Evolutionary conservation across 2,888 invertebrate species (phyloP).

Genomic region (Pollenia angustigena): DNA sequence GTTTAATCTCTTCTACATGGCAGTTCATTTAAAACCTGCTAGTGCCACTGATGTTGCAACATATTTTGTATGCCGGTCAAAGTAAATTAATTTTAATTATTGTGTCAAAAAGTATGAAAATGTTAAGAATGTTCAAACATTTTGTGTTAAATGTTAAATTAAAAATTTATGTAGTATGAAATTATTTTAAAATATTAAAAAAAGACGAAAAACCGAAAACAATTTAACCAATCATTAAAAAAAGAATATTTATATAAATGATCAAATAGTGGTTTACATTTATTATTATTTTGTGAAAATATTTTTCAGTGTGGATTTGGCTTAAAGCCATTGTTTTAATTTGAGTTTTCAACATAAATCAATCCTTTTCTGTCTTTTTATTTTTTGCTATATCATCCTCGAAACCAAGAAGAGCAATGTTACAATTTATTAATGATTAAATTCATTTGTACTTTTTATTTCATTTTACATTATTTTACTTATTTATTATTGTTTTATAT

Average conservation of each 20-base stretch:
- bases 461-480: background rate
- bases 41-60: background rate
- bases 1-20: too few species aligned
- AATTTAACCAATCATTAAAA: too few species aligned
- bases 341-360: background rate
- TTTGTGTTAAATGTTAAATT: conserved; percentile 7
- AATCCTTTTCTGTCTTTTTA: background rate
- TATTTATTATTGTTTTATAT: background rate
- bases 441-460: conserved; percentile 1
- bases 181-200: too few species aligned
- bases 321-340: conserved; percentile 15
- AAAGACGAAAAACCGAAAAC: too few species aligned
- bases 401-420: background rate
- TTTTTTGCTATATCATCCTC: background rate
- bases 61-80: background rate
- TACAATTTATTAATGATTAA: conserved; percentile 1
- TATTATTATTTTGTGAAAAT: background rate
- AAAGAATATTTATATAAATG: too few species aligned
- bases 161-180: background rate
- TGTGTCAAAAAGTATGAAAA: conserved; percentile 22
- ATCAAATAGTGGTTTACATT: background rate
- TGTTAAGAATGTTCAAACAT: conserved; percentile 24
- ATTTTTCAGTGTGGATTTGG: conserved; percentile 25
- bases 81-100: conserved; percentile 39
- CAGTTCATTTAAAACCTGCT: background rate